Evolutionary conservation across 30 jellyfish, hydroid and myxozoan species (phyloP).

Genomic region (Turritopsis dohrnii): DNA sequence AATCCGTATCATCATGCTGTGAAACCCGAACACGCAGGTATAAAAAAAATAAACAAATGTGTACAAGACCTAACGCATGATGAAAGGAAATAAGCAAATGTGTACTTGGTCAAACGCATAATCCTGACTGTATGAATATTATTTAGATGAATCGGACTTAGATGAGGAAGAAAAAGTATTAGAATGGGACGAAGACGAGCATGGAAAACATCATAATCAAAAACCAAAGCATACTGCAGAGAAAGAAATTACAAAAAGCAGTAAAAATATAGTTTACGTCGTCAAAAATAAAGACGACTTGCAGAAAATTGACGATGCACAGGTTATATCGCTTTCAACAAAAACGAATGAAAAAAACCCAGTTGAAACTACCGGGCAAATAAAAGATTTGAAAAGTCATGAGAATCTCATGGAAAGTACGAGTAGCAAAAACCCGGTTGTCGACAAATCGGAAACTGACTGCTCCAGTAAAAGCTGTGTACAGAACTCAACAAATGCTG

Average conservation of each 20-base stretch:
- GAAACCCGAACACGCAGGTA: slow-evolving; percentile 16
- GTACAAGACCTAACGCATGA: no score
- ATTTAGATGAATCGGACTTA: background rate
- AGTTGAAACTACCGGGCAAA: background rate
- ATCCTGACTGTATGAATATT: background rate
- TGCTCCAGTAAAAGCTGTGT: background rate
- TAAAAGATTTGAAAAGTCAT: background rate
- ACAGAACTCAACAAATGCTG: background rate
- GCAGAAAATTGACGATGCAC: background rate
- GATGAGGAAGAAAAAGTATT: background rate
- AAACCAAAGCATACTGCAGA: background rate
- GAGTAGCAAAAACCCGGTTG: background rate
- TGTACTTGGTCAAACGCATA: no score
- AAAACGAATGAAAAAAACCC: background rate
- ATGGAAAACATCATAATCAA: background rate
- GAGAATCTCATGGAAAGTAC: background rate
- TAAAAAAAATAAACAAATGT: no score
- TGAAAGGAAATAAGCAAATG: no score
- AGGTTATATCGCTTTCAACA: background rate
- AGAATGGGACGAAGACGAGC: background rate
- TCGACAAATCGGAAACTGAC: background rate
- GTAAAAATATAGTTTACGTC: background rate
- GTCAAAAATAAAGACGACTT: background rate
- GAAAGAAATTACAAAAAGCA: background rate
- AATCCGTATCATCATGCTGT: slow-evolving; percentile 38